Percentiles rank a stretch among this genome's conserved stretches.
Conservation (phyloP, 1,140 invertebrate genomes). For the Bombus haemorrhoidalis region DNA sequence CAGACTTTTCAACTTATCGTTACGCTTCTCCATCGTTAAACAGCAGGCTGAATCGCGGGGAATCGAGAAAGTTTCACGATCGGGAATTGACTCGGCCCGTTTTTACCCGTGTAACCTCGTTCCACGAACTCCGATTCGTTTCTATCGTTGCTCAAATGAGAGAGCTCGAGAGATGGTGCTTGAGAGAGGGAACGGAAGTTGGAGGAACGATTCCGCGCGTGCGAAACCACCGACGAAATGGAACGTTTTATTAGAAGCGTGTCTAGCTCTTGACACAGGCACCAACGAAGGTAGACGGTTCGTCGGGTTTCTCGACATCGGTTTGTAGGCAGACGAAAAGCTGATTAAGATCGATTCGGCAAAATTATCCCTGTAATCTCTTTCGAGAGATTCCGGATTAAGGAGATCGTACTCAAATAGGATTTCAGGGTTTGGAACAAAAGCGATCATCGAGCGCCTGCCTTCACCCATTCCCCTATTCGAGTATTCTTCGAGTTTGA, state of each 20-base stretch:
- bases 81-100: conserved; percentile 1
- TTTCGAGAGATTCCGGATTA: conserved; percentile 54
- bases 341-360: conserved; percentile 65
- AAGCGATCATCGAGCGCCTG: not conserved
- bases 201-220: not conserved
- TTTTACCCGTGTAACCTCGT: conserved; percentile 1
- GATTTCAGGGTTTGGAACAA: conserved; percentile 39
- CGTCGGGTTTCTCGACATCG: conserved; percentile 27
- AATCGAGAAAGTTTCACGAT: conserved; percentile 38
- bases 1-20: conserved; percentile 14
- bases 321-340: conserved; percentile 53
- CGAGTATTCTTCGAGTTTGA: conserved; percentile 9
- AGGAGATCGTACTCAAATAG: conserved; percentile 58
- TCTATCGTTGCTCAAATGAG: conserved; percentile 3
- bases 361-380: conserved; percentile 66
- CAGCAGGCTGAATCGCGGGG: not conserved
- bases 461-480: not conserved
- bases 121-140: conserved; percentile 11
- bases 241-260: conserved; percentile 42
- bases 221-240: conserved; percentile 17
- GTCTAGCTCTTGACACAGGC: conserved; percentile 16
- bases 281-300: not conserved
- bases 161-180: not conserved
- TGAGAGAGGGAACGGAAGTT: not conserved
- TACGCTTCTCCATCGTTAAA: not conserved